These are phyloP conservation scores for Apamea crenata DNA, from an alignment of 2,888 invertebrate species.

Conservation along the genomic window DNA sequence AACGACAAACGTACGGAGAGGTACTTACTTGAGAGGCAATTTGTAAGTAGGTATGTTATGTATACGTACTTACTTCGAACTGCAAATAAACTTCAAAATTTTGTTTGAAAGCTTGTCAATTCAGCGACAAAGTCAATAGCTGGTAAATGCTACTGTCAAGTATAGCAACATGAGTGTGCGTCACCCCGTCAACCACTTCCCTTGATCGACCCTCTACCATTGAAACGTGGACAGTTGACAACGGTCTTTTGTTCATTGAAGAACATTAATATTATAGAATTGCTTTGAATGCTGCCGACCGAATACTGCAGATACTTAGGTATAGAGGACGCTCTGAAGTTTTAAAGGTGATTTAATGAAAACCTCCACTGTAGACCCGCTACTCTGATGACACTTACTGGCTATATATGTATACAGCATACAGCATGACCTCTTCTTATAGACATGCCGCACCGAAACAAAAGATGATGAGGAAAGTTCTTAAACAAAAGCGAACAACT, in stretches of 20 bases:
- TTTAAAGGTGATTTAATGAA: background rate
- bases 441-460: background rate
- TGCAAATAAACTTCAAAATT: constrained; percentile 1
- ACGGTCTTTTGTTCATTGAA: constrained; percentile 19
- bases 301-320: background rate
- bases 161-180: constrained; percentile 3
- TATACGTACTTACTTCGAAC: constrained; percentile 11
- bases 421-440: background rate
- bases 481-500: background rate
- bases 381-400: background rate
- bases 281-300: background rate
- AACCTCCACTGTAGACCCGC: background rate
- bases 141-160: constrained; percentile 10
- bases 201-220: constrained; percentile 15
- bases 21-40: constrained; percentile 27
- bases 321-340: background rate
- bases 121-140: background rate
- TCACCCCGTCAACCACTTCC: constrained; percentile 21
- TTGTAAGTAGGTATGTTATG: background rate
- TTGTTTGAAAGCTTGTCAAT: constrained; percentile 37
- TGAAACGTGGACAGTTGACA: constrained; percentile 32
- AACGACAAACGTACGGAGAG: constrained; percentile 8
- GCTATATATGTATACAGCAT: no score
- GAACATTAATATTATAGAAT: constrained; percentile 17
- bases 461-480: background rate